phyloP scores from a whole-genome alignment of 1,140 invertebrate genomes.

The Drosophila auraria region DNA sequence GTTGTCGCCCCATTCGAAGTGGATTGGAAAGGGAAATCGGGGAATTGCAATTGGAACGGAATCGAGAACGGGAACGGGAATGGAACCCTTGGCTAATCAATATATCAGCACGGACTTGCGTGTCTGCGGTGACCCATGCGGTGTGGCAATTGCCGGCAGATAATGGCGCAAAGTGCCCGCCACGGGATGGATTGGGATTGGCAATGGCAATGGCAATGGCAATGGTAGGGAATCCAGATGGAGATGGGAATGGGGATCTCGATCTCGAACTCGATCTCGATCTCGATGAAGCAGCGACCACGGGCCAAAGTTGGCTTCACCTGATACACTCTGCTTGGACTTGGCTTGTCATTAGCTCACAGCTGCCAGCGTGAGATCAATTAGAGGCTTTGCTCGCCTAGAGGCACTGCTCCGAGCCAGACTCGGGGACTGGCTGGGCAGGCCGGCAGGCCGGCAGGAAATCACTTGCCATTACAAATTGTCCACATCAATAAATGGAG shows the following conservation, averaged over 20 bases:
- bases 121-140: constrained; percentile 65
- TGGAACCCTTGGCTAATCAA: constrained; percentile 70
- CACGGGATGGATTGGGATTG: constrained; percentile 34
- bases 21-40: neutral
- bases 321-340: constrained; percentile 69
- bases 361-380: constrained; percentile 79
- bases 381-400: constrained; percentile 42
- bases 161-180: constrained; percentile 75
- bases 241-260: constrained; percentile 2
- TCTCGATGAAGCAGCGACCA: constrained; percentile 15
- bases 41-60: neutral
- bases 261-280: neutral
- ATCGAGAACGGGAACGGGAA: constrained; percentile 1
- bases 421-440: constrained; percentile 19
- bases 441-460: constrained; percentile 64
- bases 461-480: constrained; percentile 82
- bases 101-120: constrained; percentile 72
- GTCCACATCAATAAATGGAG: constrained; percentile 81
- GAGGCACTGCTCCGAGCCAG: constrained; percentile 25
- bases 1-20: neutral
- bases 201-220: constrained; percentile 1
- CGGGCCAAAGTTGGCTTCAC: constrained; percentile 42
- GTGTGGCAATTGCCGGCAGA: constrained; percentile 74
- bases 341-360: constrained; percentile 76
- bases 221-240: neutral